Conservation (phyloP, 2,888 invertebrate species). For the Tridacna crocea region DNA sequence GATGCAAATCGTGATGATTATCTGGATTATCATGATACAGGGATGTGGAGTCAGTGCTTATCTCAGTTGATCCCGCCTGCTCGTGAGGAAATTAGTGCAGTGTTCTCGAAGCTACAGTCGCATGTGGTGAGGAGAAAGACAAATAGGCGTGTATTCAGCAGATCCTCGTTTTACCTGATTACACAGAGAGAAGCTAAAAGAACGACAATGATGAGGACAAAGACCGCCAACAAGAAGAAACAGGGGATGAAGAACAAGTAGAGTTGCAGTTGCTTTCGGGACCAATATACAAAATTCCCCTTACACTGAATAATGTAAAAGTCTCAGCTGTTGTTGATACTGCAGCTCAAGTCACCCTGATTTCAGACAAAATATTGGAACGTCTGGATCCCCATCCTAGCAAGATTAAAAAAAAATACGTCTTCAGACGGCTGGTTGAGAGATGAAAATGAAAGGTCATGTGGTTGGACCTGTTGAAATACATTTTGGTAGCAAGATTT, state of each 20-base stretch:
- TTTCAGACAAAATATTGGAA: slow-evolving; percentile 18
- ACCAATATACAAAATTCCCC: not conserved
- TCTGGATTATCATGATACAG: too few relatives aligned
- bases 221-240: not conserved
- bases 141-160: slow-evolving; percentile 1
- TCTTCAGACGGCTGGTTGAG: slow-evolving; percentile 32
- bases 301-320: not conserved
- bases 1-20: too few relatives aligned
- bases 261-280: slow-evolving; percentile 1
- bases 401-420: too few relatives aligned
- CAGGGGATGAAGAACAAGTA: not conserved
- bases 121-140: too few relatives aligned
- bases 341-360: too few relatives aligned
- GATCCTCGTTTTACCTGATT: slow-evolving; percentile 3
- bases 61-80: too few relatives aligned
- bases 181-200: too few relatives aligned
- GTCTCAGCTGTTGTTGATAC: slow-evolving; percentile 32
- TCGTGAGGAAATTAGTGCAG: too few relatives aligned
- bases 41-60: too few relatives aligned
- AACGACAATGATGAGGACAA: not conserved
- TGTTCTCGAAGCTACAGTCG: too few relatives aligned
- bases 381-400: too few relatives aligned
- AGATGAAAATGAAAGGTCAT: slow-evolving; percentile 26
- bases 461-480: slow-evolving; percentile 25
- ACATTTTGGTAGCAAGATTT: not conserved